A percentile compares a stretch with the other conserved stretches of the same genome.
Conservation (phyloP, 2,888 invertebrate genomes). For the Sarcophaga subvicina region DNA sequence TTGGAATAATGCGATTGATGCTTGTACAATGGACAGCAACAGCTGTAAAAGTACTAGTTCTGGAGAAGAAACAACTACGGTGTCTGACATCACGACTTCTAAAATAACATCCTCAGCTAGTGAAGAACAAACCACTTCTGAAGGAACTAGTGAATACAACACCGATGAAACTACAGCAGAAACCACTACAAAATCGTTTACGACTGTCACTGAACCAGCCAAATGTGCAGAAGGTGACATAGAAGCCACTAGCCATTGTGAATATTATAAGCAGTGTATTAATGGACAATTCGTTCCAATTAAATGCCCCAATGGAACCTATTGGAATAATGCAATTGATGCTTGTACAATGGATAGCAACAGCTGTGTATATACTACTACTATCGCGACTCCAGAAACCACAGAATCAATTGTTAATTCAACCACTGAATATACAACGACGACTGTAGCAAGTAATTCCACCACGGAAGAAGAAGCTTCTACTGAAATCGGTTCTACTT, state of each 20-base stretch:
- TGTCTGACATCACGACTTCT: neutral
- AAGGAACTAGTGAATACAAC: neutral
- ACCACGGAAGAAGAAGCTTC: neutral
- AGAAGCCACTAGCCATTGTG: neutral
- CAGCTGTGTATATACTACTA: neutral
- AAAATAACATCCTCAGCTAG: neutral
- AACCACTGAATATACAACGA: too few relatives aligned
- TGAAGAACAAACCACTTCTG: neutral
- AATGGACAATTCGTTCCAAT: conserved; percentile 48
- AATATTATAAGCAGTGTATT: conserved; percentile 64
- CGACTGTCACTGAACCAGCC: neutral
- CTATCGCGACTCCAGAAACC: neutral
- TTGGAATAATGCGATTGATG: conserved; percentile 47
- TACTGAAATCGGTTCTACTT: neutral
- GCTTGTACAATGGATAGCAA: conserved; percentile 28
- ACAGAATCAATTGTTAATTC: too few relatives aligned
- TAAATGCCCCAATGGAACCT: conserved; percentile 42
- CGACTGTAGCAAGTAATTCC: neutral
- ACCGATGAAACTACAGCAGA: neutral
- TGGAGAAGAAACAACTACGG: neutral
- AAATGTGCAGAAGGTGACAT: conserved; percentile 29
- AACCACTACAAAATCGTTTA: neutral
- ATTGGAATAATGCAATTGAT: conserved; percentile 45
- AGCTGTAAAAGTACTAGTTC: neutral
- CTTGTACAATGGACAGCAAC: conserved; percentile 25